Evolutionary conservation across 2,797 vertebrate genomes (phyloP).

Genomic region (Australoheros facetus): DNA sequence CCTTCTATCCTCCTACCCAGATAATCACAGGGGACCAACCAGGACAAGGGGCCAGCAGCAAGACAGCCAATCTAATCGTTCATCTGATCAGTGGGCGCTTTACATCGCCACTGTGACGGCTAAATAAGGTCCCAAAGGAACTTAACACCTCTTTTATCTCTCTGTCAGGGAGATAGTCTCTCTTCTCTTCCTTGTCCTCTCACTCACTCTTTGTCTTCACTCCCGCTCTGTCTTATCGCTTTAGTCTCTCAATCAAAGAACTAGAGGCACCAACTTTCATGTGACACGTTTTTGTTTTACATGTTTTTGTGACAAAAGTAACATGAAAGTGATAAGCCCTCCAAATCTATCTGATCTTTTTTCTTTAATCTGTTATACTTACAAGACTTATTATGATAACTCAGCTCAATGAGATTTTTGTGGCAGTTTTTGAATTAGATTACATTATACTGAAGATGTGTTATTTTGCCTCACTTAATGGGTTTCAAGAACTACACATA

Average conservation of each 20-base stretch:
- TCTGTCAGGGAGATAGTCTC: slow-evolving; percentile 49
- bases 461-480: background rate
- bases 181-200: slow-evolving; percentile 44
- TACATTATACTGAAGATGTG: background rate
- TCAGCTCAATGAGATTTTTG: background rate
- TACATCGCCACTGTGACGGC: slow-evolving; percentile 68
- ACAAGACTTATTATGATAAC: background rate
- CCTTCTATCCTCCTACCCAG: slow-evolving; percentile 46
- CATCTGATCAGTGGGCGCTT: slow-evolving; percentile 76
- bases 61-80: slow-evolving; percentile 76
- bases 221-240: slow-evolving; percentile 50
- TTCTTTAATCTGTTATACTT: background rate
- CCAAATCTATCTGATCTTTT: background rate
- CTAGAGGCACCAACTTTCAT: slow-evolving; percentile 55
- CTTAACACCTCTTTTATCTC: slow-evolving; percentile 77
- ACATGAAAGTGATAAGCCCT: background rate
- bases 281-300: slow-evolving; percentile 37
- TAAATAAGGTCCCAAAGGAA: slow-evolving; percentile 76
- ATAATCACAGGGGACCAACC: slow-evolving; percentile 72
- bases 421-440: background rate
- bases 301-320: slow-evolving; percentile 16
- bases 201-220: slow-evolving; percentile 63
- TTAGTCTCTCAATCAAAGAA: slow-evolving; percentile 56
- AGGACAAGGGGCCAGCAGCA: slow-evolving; percentile 62
- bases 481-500: background rate